Evolutionary conservation across 2,113 vertebrate genomes (phyloP).

Genomic region (Paraplagusia blochii): DNA sequence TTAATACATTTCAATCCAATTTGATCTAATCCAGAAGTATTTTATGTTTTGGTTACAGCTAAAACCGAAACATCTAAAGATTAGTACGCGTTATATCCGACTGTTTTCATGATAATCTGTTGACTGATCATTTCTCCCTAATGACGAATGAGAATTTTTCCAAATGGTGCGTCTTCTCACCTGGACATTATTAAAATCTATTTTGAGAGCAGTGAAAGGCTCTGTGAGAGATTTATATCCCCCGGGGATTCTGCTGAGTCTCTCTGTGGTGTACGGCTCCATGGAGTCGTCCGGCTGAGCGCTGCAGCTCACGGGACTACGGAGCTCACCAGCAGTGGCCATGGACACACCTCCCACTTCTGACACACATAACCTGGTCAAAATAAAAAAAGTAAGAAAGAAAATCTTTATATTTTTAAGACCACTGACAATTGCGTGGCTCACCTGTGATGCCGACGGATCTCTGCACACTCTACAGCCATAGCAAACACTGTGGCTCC

Average conservation of each 20-base stretch:
- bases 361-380: constrained; percentile 74
- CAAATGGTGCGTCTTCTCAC: constrained; percentile 67
- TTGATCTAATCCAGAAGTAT: no score
- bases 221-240: constrained; percentile 85
- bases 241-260: constrained; percentile 86
- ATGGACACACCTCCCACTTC: constrained; percentile 82
- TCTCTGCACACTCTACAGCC: constrained; percentile 89
- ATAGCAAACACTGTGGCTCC: constrained; percentile 88
- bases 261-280: constrained; percentile 95
- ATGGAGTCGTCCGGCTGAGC: constrained; percentile 79
- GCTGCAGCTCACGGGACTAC: constrained; percentile 79
- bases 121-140: neutral
- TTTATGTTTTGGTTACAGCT: no score
- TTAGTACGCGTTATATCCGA: no score
- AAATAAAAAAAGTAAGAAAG: neutral
- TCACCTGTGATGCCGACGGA: constrained; percentile 93
- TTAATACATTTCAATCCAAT: no score
- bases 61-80: no score
- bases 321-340: constrained; percentile 77
- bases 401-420: neutral
- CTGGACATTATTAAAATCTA: constrained; percentile 90
- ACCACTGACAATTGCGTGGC: neutral
- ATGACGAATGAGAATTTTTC: neutral
- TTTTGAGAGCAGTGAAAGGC: constrained; percentile 83
- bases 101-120: no score